Evolutionary conservation across 2,797 vertebrate species (phyloP).

Genomic region (Peromyscus aztecus): DNA sequence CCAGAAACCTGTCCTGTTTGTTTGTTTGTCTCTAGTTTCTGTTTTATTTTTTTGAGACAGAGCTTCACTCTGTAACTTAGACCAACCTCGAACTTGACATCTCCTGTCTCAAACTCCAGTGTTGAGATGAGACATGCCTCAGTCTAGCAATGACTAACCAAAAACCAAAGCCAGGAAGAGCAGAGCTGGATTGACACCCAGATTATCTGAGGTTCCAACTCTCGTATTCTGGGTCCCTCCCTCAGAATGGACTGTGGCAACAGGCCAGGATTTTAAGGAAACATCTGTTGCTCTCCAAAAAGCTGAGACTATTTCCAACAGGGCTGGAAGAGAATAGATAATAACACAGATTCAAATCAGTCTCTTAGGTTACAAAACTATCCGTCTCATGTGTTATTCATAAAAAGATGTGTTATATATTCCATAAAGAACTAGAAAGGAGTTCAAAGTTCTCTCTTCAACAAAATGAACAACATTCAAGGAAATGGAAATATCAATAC

Average conservation of each 20-base stretch:
- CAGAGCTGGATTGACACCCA: neutral
- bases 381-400: neutral
- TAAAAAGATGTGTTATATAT: neutral
- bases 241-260: neutral
- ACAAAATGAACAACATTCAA: neutral
- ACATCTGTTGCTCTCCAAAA: neutral
- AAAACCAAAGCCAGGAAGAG: conserved; percentile 6
- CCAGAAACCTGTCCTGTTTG: neutral
- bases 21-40: neutral
- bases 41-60: neutral
- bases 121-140: too few relatives aligned
- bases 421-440: neutral
- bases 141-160: neutral
- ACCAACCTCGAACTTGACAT: neutral
- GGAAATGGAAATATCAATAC: neutral
- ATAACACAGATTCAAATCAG: conserved; percentile 48
- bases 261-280: conserved; percentile 5
- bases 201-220: neutral
- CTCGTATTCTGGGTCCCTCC: neutral
- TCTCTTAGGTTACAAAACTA: neutral
- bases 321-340: neutral
- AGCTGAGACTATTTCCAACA: conserved; percentile 4
- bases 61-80: neutral
- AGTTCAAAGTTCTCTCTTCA: neutral
- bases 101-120: neutral